Percentiles rank a stretch among this genome's conserved stretches.
Evolutionary conservation across 2,113 vertebrate species (phyloP).

Genomic region (Sander lucioperca): DNA sequence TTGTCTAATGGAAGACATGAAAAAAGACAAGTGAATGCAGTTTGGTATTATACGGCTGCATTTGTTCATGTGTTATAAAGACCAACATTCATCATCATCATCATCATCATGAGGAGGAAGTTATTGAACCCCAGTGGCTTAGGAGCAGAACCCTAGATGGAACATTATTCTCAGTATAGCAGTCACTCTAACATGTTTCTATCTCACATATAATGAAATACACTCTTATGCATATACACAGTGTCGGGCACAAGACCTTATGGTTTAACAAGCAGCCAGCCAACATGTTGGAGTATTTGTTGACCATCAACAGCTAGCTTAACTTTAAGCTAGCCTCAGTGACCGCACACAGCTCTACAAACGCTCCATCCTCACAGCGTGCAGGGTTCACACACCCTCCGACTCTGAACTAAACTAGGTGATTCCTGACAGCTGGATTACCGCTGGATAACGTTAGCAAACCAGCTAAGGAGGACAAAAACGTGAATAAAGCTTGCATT

Average conservation of each 20-base stretch:
- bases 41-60: conserved; percentile 13
- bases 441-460: too few species aligned
- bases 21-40: conserved; percentile 11
- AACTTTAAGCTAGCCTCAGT: too few species aligned
- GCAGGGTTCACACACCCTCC: too few species aligned
- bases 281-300: too few species aligned
- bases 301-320: background rate
- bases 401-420: too few species aligned
- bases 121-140: conserved; percentile 49
- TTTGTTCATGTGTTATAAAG: conserved; percentile 19
- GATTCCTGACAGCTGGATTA: too few species aligned
- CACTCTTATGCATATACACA: background rate
- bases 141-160: conserved; percentile 33
- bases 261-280: background rate
- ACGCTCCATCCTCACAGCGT: too few species aligned
- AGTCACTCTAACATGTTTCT: conserved; percentile 11
- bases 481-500: too few species aligned
- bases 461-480: too few species aligned
- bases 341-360: too few species aligned
- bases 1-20: background rate
- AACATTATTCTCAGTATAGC: conserved; percentile 6
- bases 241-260: background rate
- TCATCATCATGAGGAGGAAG: conserved; percentile 21
- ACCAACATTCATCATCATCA: conserved; percentile 46
- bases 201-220: background rate